Evolutionary conservation across 2,113 vertebrate genomes (phyloP), one percentile per base, ranked within the genome.

Genomic region (Athene noctua): DNA sequence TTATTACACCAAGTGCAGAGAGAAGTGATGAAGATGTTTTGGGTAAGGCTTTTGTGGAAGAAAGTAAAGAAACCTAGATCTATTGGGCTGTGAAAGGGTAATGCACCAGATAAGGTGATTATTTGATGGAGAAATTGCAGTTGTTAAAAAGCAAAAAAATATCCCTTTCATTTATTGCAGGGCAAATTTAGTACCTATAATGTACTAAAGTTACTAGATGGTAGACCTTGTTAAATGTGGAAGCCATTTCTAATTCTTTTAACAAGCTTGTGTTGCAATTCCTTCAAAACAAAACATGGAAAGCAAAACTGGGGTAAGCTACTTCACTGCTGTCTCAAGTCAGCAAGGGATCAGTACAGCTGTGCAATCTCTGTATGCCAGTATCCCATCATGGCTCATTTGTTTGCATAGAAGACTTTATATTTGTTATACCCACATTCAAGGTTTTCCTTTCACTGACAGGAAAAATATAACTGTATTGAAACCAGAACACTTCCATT

Each of bases 271-370:
- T 80, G 14, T 40, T 65, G 11, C 5, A 63, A 29, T 80, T 73
- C 66, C 78, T 93, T 97, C 74, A 73, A 90, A 95, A 93, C 63
- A 90, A 85, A 93, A 80, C 27, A 15, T 32, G 54, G 77, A 81
- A 77, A 16, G 70, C 5, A 44, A 95, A 88, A 92, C 63, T 38
- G 20, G 63, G 70, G 46, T 90, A 95, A 91, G 75, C 89, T 93
- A 40, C 81, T 92, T 95, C 91, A 80, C 66, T 96, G 70, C 88
- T 93, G 62, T 86, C 93, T 96, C 49, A 18, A 78, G 66, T 80
- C 85, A 81, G 25, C 55, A 86, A 72, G 30, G 38, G 57, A 17
- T 70, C 30, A 16, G 71, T 49, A 84, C 78, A 96, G 59, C 80
- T 79, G 32, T 52, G 44, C 30, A 67, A 30, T 80, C 54, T 29